Base-by-base conservation (phyloP, 2,113 vertebrate genomes). In the Nerophis lumbriciformis region DNA sequence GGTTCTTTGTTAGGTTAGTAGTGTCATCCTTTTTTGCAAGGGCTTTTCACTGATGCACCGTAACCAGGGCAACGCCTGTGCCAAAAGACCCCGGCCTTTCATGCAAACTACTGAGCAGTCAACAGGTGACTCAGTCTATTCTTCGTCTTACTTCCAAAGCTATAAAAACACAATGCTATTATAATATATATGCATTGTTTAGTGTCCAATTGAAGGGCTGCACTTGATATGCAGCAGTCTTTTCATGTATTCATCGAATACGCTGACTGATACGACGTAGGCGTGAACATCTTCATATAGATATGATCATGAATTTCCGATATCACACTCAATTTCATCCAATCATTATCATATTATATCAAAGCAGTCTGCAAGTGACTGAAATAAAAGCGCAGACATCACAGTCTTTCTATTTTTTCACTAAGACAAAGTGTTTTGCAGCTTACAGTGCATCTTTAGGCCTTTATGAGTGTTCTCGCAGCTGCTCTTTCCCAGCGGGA, bases 51-150 rank as follows among this genome's bases (percentile, higher is more conserved):
- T 77, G 63, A 85, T 86, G 84, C 85, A 82, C 81, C 66, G 90
- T 91, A 90, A 84, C 87, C 84, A 48, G 71, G 87, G 87, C 75
- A 91, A 91, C 88, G 28, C 72, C 68, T 73, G 83, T 85, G 79
- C 77, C 81, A 82, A 83, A 87, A 83, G 76, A 77, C 80, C 76
- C 72, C 63, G 67, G 76, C 71, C 67, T 72, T 73, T 72, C 71
- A 68, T 83, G 71, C 71, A 71, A 65, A 71, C 65, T 52, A 69
- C 71, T 71, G 74, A 72, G 76, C 66, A 78, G 71, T 76, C 76
- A 76, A 61, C 60, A 67, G 51, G 37, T 51, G 14, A 59, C 56
- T n/a, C 63, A 55, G 56, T 57, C 19, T n/a, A 55, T 51, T 4
- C 38, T 21, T 5, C 44, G 7, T 36, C 16, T 56, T 39, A 8